phyloP scores from a whole-genome alignment of 2,113 vertebrate species.

The Climacteris rufus region DNA sequence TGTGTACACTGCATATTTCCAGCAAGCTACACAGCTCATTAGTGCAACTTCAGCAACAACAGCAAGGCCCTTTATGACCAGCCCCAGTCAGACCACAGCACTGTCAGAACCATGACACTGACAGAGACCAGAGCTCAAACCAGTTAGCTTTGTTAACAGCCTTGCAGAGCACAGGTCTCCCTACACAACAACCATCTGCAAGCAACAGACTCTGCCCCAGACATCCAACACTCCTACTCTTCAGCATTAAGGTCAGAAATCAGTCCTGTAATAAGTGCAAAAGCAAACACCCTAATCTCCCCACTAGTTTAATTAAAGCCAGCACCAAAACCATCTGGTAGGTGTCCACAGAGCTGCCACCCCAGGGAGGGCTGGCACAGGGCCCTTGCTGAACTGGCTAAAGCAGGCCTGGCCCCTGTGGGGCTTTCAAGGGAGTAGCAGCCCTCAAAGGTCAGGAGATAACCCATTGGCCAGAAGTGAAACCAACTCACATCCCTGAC shows the following conservation, averaged over 20 bases:
- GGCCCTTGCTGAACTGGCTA: background rate
- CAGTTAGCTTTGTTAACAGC: background rate
- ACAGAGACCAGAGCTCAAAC: background rate
- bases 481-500: background rate
- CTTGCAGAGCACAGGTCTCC: background rate
- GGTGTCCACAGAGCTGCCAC: background rate
- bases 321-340: background rate
- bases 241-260: background rate
- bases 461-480: background rate
- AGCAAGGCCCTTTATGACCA: background rate
- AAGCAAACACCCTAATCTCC: background rate
- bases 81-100: background rate
- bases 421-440: background rate
- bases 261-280: background rate
- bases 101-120: background rate
- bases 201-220: background rate
- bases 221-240: background rate
- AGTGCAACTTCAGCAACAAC: constrained; percentile 37
- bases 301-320: constrained; percentile 30
- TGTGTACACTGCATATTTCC: background rate
- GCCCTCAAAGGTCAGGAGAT: background rate
- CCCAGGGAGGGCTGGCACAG: background rate
- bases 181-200: background rate
- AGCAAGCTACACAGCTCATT: constrained; percentile 9
- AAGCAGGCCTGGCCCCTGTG: background rate